These are phyloP conservation scores for Drosophila greeni DNA, from an alignment of 2,888 invertebrate genomes.

Conservation along the genomic window DNA sequence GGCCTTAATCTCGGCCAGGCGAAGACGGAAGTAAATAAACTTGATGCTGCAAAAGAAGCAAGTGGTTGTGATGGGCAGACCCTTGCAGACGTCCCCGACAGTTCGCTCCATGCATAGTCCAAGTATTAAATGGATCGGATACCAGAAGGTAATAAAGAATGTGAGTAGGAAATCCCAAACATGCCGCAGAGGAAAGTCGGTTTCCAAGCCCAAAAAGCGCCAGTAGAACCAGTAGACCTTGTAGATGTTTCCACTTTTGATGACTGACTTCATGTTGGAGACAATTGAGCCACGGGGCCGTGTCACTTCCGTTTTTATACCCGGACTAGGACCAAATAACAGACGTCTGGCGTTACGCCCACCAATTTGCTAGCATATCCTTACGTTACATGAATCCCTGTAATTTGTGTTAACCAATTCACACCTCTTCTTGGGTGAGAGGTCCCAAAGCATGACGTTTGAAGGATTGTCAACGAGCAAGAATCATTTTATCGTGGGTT, in stretches of 20 bases:
- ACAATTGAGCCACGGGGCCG: neutral
- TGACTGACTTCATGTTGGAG: conserved; percentile 21
- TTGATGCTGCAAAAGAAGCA: conserved; percentile 37
- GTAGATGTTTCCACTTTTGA: conserved; percentile 27
- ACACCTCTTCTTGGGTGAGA: conserved; percentile 13
- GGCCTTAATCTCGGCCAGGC: conserved; percentile 21
- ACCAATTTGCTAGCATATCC: neutral
- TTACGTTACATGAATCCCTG: neutral
- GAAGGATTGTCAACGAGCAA: neutral
- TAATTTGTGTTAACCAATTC: conserved; percentile 19
- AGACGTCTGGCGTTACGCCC: conserved; percentile 17
- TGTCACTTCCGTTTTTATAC: conserved; percentile 11
- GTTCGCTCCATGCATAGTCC: conserved; percentile 17
- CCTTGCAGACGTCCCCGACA: conserved; percentile 21
- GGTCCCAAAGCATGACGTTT: neutral
- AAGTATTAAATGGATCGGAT: conserved; percentile 36
- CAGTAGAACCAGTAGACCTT: conserved; percentile 35
- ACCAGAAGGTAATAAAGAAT: conserved; percentile 32
- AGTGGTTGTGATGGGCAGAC: conserved; percentile 34
- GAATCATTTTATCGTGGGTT: neutral
- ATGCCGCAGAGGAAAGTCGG: neutral
- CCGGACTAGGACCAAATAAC: neutral
- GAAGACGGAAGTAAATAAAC: conserved; percentile 27
- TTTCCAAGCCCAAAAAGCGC: conserved; percentile 33
- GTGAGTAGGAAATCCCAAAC: conserved; percentile 30